phyloP scores from a whole-genome alignment of 2,113 vertebrate species.

The Gopherus evgoodei region DNA sequence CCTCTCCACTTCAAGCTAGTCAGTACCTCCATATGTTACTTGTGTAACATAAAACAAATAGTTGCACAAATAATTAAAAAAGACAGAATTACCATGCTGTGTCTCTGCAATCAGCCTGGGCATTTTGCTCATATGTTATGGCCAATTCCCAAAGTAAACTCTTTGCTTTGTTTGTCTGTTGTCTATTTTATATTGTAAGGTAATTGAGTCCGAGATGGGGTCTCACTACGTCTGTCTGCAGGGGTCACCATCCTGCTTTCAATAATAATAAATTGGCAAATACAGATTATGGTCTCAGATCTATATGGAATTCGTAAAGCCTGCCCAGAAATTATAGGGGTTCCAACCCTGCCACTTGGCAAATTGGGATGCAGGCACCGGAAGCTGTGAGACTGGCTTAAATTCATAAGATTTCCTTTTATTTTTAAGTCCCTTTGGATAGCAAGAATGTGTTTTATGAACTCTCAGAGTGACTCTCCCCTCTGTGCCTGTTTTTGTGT shows the following conservation, averaged over 20 bases:
- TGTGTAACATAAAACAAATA: neutral
- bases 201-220: neutral
- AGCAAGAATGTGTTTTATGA: neutral
- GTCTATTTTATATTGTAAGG: neutral
- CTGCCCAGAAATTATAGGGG: neutral
- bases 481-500: no score
- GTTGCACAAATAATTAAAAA: neutral
- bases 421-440: neutral
- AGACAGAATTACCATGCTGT: neutral
- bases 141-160: neutral
- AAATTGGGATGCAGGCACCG: neutral
- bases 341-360: neutral
- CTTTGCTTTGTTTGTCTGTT: neutral
- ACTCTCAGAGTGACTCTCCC: neutral
- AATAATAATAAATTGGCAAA: neutral
- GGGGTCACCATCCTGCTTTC: neutral
- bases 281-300: neutral
- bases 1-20: neutral
- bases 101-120: neutral
- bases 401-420: no score
- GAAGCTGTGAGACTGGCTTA: neutral
- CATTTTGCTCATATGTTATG: neutral
- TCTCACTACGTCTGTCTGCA: neutral
- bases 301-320: neutral
- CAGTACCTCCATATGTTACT: neutral